Conservation (phyloP, 2,888 invertebrate genomes). For the Lomographa bimaculata region DNA sequence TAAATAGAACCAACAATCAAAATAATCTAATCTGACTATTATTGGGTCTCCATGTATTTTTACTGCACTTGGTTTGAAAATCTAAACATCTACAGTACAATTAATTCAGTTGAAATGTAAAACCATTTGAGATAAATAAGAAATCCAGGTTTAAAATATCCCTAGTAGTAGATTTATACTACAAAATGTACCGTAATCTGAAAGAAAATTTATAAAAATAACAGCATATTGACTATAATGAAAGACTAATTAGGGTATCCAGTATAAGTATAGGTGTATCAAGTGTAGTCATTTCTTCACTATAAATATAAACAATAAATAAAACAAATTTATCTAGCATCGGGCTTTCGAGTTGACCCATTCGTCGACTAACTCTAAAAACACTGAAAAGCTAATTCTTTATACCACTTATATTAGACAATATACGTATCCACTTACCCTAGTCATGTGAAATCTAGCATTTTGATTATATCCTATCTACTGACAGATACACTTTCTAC, state of each 20-base stretch:
- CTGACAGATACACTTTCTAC: slow-evolving; percentile 59
- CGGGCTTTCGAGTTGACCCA: slow-evolving; percentile 75
- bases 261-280: background rate
- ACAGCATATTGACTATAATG: background rate
- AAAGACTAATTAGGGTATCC: too few relatives aligned
- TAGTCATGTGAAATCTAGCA: slow-evolving; percentile 64
- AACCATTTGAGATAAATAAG: too few relatives aligned
- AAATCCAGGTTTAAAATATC: too few relatives aligned
- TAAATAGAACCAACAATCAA: too few relatives aligned
- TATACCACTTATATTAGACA: slow-evolving; percentile 61
- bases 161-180: too few relatives aligned
- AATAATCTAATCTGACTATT: too few relatives aligned
- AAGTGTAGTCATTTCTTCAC: background rate
- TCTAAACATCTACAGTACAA: too few relatives aligned
- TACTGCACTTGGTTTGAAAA: too few relatives aligned
- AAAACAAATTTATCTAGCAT: slow-evolving; percentile 75
- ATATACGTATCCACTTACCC: slow-evolving; percentile 45
- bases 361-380: slow-evolving; percentile 83
- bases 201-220: too few relatives aligned
- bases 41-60: too few relatives aligned
- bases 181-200: too few relatives aligned
- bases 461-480: slow-evolving; percentile 75
- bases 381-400: slow-evolving; percentile 80
- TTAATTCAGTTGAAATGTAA: too few relatives aligned
- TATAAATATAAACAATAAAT: slow-evolving; percentile 24